Evolutionary conservation across 2,797 vertebrate species (phyloP).

Genomic region (Lagocephalus sceleratus): DNA sequence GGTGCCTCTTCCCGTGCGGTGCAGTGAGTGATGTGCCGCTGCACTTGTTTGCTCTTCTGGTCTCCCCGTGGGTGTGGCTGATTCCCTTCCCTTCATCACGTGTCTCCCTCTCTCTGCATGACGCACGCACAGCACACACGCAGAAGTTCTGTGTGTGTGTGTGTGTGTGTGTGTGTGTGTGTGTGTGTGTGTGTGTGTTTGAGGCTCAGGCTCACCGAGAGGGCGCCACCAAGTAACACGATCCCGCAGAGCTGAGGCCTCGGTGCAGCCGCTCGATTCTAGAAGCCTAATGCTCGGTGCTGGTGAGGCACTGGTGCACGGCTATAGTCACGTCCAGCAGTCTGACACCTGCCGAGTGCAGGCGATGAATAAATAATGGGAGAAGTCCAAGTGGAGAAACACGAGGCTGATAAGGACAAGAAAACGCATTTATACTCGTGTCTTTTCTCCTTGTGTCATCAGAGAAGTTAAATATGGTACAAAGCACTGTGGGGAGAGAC

Average conservation of each 20-base stretch:
- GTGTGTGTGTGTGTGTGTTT: too few species aligned
- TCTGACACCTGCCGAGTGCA: slow-evolving; percentile 37
- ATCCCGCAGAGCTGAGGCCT: slow-evolving; percentile 5
- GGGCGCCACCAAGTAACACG: slow-evolving; percentile 27
- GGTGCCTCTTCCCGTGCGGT: neutral
- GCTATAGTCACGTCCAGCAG: slow-evolving; percentile 3
- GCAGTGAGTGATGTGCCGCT: slow-evolving; percentile 4
- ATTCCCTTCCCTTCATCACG: slow-evolving; percentile 15
- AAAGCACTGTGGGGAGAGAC: too few species aligned
- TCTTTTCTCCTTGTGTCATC: neutral
- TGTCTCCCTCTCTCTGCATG: slow-evolving; percentile 11
- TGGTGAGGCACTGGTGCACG: neutral
- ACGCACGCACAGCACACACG: slow-evolving; percentile 2
- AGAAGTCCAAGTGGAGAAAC: slow-evolving; percentile 38
- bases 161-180: too few species aligned
- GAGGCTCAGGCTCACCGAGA: slow-evolving; percentile 1
- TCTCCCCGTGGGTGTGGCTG: slow-evolving; percentile 40
- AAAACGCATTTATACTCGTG: neutral
- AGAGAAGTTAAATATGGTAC: neutral
- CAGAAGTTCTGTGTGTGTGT: neutral
- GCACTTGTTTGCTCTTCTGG: slow-evolving; percentile 37
- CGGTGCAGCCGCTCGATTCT: neutral
- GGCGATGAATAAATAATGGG: slow-evolving; percentile 59
- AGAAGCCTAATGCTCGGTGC: slow-evolving; percentile 12
- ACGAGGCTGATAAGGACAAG: slow-evolving; percentile 28